Evolutionary conservation across 2,113 vertebrate genomes (phyloP).

Genomic region (Pteropus alecto): DNA sequence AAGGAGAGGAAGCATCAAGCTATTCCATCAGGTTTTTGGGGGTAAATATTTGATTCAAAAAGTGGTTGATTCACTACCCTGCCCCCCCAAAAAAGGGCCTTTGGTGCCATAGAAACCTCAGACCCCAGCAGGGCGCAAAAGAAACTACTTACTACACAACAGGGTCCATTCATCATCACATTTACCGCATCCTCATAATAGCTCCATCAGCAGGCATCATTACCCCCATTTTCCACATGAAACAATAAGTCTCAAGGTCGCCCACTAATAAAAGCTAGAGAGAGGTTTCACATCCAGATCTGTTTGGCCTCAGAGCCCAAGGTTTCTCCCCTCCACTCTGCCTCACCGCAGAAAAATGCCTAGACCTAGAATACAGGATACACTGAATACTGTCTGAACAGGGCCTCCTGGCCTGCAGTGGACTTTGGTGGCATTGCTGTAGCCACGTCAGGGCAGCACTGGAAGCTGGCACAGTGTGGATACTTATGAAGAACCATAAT

Average conservation of each 20-base stretch:
- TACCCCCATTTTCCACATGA: not conserved
- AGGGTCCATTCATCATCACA: not conserved
- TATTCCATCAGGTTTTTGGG: not conserved
- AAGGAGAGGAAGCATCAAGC: not conserved
- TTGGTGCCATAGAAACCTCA: not conserved
- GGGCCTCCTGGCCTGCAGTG: not conserved
- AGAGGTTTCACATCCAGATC: not conserved
- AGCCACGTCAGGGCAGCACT: accelerated
- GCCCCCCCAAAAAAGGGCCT: not conserved
- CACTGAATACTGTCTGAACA: accelerated
- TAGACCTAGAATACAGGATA: accelerated
- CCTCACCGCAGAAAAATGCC: not conserved
- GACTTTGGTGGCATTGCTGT: accelerated
- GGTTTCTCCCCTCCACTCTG: not conserved
- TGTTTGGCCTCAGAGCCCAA: not conserved
- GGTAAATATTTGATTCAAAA: not conserved
- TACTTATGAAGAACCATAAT: not conserved
- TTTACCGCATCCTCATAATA: not conserved
- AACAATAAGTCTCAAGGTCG: not conserved
- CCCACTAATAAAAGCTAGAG: not conserved
- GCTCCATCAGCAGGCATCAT: not conserved
- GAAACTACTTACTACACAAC: not conserved
- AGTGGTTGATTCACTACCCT: not conserved
- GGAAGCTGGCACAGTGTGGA: not conserved
- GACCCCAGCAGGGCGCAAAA: not conserved